These are phyloP conservation scores for Sisor rabdophorus DNA, from an alignment of 2,113 vertebrate species.

Conservation along the genomic window DNA sequence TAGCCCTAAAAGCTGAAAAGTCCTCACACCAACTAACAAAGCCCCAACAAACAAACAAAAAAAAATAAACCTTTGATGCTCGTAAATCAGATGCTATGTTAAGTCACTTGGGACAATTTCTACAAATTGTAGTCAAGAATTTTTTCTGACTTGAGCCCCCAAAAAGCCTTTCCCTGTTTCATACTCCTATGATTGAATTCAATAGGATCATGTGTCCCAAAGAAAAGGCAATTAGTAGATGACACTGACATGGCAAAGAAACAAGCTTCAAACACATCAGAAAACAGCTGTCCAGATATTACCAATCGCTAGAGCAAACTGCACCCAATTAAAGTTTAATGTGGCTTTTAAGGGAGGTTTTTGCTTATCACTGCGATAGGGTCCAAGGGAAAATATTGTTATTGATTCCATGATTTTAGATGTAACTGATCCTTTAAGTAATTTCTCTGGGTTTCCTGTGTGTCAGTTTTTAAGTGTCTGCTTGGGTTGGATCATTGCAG, in stretches of 20 bases:
- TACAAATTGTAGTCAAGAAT: slow-evolving; percentile 49
- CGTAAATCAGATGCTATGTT: slow-evolving; percentile 47
- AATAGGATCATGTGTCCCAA: slow-evolving; percentile 65
- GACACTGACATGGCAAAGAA: slow-evolving; percentile 81
- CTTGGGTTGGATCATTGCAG: slow-evolving; percentile 70
- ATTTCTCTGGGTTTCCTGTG: slow-evolving; percentile 78
- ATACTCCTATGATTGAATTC: slow-evolving; percentile 68
- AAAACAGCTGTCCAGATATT: slow-evolving; percentile 93
- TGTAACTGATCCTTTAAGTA: slow-evolving; percentile 93
- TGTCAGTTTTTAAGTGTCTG: slow-evolving; percentile 76
- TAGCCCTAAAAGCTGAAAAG: slow-evolving; percentile 26
- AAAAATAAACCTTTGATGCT: slow-evolving; percentile 41
- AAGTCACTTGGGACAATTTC: slow-evolving; percentile 37
- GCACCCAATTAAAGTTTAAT: slow-evolving; percentile 96
- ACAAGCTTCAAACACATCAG: slow-evolving; percentile 79
- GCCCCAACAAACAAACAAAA: slow-evolving; percentile 47
- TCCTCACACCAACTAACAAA: slow-evolving; percentile 30
- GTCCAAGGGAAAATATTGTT: slow-evolving; percentile 94
- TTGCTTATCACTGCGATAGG: slow-evolving; percentile 79
- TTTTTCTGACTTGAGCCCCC: slow-evolving; percentile 46
- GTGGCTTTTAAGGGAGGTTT: slow-evolving; percentile 85
- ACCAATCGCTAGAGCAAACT: slow-evolving; percentile 86
- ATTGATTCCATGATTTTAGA: slow-evolving; percentile 95
- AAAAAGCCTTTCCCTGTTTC: slow-evolving; percentile 62
- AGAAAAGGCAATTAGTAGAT: slow-evolving; percentile 80